A percentile compares a stretch with the other conserved stretches of the same genome.
Evolutionary conservation across 2,797 vertebrate species (phyloP).

Genomic region (Lutra lutra): DNA sequence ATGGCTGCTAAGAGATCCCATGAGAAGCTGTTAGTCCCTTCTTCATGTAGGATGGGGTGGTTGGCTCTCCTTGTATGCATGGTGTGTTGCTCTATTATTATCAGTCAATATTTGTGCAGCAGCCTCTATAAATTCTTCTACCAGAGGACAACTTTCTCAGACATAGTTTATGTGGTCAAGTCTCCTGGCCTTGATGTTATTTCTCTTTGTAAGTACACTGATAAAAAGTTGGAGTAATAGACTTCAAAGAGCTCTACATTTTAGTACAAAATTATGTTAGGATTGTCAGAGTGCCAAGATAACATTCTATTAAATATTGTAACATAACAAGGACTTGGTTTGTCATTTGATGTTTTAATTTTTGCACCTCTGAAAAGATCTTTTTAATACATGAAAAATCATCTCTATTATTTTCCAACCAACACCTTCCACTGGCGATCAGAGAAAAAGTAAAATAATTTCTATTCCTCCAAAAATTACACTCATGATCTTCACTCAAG

Average conservation of each 20-base stretch:
- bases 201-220: background rate
- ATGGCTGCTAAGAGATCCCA: background rate
- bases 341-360: constrained; percentile 54
- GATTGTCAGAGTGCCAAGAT: background rate
- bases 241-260: background rate
- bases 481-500: background rate
- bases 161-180: background rate
- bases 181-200: background rate
- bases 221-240: background rate
- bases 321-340: constrained; percentile 1
- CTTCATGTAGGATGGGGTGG: background rate
- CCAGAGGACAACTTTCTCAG: background rate
- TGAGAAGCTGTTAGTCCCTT: background rate
- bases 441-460: background rate
- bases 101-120: background rate
- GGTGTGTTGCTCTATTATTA: background rate
- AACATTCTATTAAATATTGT: constrained; percentile 27
- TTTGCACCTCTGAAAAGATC: background rate
- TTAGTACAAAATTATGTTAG: constrained; percentile 6
- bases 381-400: constrained; percentile 22
- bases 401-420: background rate
- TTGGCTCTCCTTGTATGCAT: background rate
- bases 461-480: background rate
- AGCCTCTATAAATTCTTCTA: background rate
- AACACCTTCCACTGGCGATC: background rate